Conservation (phyloP, 92 coral and sea anemone species). For the Meandrina meandrites region DNA sequence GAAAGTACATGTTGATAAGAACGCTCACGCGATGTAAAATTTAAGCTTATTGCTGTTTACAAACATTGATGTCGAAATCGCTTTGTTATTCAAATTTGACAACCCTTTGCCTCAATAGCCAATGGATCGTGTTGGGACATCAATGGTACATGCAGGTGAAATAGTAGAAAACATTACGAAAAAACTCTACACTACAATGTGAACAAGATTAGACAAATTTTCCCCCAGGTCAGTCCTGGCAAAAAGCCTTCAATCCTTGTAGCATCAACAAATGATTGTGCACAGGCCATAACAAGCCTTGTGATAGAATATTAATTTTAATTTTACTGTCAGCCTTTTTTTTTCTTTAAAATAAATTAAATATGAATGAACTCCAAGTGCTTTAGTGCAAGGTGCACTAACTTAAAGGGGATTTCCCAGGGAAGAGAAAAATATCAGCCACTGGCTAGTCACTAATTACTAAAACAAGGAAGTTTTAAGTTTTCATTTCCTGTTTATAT, state of each 20-base stretch:
- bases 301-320: background rate
- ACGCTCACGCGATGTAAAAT: background rate
- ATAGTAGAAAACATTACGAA: background rate
- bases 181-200: background rate
- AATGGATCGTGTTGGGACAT: background rate
- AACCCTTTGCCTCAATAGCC: background rate
- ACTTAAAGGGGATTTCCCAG: background rate
- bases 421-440: background rate
- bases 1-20: background rate
- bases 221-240: background rate
- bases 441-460: slow-evolving; percentile 4
- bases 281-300: background rate
- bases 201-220: background rate
- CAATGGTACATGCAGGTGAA: background rate
- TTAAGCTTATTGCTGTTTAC: background rate
- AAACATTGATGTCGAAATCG: background rate
- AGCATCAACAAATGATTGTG: background rate
- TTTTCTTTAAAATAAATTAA: background rate
- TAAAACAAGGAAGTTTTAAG: slow-evolving; percentile 8
- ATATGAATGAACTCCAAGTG: background rate
- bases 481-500: background rate
- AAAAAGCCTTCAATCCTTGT: background rate
- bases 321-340: background rate
- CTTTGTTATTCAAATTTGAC: background rate
- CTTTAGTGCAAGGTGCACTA: background rate